Conservation (phyloP, 2,888 invertebrate genomes). For the Deladenus siricidicola region DNA sequence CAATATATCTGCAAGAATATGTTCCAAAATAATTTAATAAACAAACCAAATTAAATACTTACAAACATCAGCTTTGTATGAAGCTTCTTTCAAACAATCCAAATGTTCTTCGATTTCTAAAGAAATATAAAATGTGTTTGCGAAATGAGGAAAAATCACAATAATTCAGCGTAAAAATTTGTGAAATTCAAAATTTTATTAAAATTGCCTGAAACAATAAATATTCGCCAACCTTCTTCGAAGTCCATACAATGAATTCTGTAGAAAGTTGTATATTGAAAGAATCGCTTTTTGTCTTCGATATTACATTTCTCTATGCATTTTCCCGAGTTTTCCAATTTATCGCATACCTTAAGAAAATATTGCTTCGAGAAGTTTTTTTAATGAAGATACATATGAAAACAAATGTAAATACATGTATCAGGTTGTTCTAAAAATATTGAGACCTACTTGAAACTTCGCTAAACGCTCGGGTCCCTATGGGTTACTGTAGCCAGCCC, state of each 20-base stretch:
- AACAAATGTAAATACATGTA: background rate
- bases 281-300: slow-evolving; percentile 27
- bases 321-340: slow-evolving; percentile 28
- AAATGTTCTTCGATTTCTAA: slow-evolving; percentile 33
- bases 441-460: too few species aligned
- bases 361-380: background rate
- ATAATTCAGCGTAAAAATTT: too few species aligned
- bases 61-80: slow-evolving; percentile 33
- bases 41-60: slow-evolving; percentile 4
- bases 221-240: slow-evolving; percentile 27
- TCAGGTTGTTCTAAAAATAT: background rate
- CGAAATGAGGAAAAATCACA: too few species aligned
- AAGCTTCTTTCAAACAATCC: slow-evolving; percentile 27
- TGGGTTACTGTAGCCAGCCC: too few species aligned
- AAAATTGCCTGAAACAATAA: background rate
- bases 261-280: slow-evolving; percentile 39
- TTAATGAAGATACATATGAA: too few species aligned
- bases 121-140: slow-evolving; percentile 2
- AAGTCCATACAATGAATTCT: slow-evolving; percentile 35
- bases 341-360: slow-evolving; percentile 27
- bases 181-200: too few species aligned
- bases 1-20: too few species aligned
- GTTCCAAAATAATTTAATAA: too few species aligned
- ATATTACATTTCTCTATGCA: slow-evolving; percentile 27
- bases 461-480: too few species aligned